These are phyloP conservation scores for Hepsetus odoe DNA, from an alignment of 2,113 vertebrate genomes.

Conservation along the genomic window DNA sequence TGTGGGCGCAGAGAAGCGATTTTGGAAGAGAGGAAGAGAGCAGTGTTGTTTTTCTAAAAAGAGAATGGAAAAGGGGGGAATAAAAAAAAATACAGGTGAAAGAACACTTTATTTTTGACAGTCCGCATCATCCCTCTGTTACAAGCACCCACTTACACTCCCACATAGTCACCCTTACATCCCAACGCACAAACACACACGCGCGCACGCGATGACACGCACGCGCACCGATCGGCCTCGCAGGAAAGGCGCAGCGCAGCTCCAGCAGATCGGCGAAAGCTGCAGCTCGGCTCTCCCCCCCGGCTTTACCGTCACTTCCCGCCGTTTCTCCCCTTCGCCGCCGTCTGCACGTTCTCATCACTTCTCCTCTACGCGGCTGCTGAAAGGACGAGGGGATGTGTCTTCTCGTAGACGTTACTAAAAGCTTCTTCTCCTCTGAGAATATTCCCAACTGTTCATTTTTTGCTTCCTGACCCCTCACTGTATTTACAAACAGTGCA, in stretches of 20 bases:
- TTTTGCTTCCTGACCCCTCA: background rate
- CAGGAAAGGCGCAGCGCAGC: background rate
- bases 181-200: constrained; percentile 16
- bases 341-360: background rate
- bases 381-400: too few relatives aligned
- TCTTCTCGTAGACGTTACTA: background rate
- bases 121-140: constrained; percentile 28
- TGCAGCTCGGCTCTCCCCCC: background rate
- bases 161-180: constrained; percentile 21
- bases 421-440: background rate
- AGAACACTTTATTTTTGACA: constrained; percentile 36
- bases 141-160: constrained; percentile 47
- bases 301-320: background rate
- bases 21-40: background rate
- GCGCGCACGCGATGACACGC: background rate
- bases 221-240: background rate
- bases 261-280: background rate
- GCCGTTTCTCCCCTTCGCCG: background rate
- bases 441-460: background rate
- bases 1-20: background rate
- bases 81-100: constrained; percentile 21
- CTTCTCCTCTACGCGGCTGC: background rate
- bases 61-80: background rate
- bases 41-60: background rate
- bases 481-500: background rate